A percentile compares a stretch with the other conserved stretches of the same genome.
Conservation (phyloP, 2,113 vertebrate species). For the Rostratula benghalensis region DNA sequence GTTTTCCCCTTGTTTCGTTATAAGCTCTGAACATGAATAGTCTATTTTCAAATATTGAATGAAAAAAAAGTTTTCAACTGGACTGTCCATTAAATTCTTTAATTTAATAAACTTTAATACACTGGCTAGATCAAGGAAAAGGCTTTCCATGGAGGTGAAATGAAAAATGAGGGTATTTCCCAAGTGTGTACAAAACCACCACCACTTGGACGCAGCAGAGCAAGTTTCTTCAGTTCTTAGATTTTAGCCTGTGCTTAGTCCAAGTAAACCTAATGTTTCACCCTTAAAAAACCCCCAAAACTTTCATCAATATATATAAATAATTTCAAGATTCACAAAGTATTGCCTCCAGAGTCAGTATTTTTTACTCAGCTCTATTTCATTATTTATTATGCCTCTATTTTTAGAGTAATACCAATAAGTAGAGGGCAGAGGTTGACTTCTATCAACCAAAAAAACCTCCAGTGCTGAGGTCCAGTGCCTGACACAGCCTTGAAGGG, state of each 20-base stretch:
- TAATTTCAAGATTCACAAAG: background rate
- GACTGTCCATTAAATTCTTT: background rate
- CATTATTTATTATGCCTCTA: background rate
- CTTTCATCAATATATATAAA: background rate
- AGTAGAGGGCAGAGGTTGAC: background rate
- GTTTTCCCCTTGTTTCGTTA: background rate
- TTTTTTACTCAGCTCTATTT: background rate
- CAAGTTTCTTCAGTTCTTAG: background rate
- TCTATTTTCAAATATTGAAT: background rate
- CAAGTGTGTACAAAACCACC: background rate
- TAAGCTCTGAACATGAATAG: background rate
- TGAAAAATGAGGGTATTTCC: background rate
- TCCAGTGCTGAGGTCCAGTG: fast-evolving
- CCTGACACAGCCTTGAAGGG: too few species aligned
- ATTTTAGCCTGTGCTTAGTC: background rate
- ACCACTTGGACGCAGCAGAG: background rate
- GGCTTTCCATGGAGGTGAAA: background rate
- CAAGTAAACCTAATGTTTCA: background rate
- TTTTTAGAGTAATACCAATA: background rate
- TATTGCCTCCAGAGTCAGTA: background rate
- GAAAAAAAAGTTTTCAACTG: background rate
- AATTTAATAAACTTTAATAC: too few species aligned
- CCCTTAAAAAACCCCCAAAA: fast-evolving
- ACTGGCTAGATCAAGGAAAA: background rate
- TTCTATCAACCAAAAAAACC: background rate